Base-by-base conservation (phyloP, 2,113 vertebrate species). In the Platichthys flesus region DNA sequence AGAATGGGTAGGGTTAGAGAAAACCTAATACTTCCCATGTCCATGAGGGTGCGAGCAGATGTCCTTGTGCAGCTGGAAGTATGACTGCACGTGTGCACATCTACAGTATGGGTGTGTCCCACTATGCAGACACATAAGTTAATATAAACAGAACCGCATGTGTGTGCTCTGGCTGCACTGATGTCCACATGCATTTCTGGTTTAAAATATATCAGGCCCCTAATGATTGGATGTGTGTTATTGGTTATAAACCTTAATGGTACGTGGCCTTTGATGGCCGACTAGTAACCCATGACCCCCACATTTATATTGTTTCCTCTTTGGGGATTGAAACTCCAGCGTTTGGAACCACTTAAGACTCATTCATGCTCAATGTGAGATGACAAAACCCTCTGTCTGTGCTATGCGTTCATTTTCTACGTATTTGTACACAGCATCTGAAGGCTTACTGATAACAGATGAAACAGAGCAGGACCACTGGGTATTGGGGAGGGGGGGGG, bases 141-240 rank as follows among this genome's bases (percentile, higher is more conserved):
- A 70, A 67, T 67, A 54, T 81, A 78, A 81, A 81, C 59, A 42
- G 28, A 76, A 67, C 59, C 35, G 57, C 42, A 65, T 76, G 71
- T 71, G 75, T 66, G 74, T 72, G 24, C 9, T 0, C 21, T 72
- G 55, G 51, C 4, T 47, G 56, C 45, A 26, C 47, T 24, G 5
- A 20, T 56, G 47, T 54, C 58, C 62, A 75, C 70, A 66, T 78
- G 40, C 61, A 74, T 57, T 71, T 75, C 66, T 9, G 7, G 63
- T 82, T 70, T 63, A n/a, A 45, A 59, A n/a, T 63, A 28, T 24
- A 73, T 70, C 54, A 66, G 21, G n/a, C 64, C 72, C 51, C 51
- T 45, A 64, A 73, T 28, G 58, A 54, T 63, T 70, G 40, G 12
- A 42, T 42, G 10, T 12, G 58, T 9, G 69, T 73, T 52, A 60